phyloP scores from a whole-genome alignment of 2,888 invertebrate species.

The Aspidiotus rigidus region DNA sequence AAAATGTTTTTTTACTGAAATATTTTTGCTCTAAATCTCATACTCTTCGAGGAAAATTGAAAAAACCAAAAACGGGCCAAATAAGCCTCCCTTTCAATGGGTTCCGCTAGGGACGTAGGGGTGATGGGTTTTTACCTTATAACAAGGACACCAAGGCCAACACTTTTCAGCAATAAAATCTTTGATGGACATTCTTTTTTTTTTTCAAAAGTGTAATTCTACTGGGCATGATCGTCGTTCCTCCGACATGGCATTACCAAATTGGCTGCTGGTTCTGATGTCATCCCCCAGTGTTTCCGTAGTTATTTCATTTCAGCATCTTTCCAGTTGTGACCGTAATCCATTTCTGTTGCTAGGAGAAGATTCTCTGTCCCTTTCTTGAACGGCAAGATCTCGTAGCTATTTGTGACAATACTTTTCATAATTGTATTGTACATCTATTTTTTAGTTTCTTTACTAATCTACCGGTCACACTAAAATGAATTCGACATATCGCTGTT shows the following conservation, averaged over 20 bases:
- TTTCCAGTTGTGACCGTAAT: neutral
- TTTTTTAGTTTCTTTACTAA: conserved; percentile 8
- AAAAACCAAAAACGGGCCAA: no score
- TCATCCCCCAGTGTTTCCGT: neutral
- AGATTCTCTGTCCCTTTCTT: neutral
- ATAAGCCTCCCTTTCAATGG: no score
- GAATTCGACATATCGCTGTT: neutral
- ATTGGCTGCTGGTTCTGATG: neutral
- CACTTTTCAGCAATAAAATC: no score
- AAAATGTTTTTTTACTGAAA: no score
- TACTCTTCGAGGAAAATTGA: no score
- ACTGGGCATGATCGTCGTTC: no score
- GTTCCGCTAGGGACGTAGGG: no score
- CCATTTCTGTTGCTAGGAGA: neutral
- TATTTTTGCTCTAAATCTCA: no score
- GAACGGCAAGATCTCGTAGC: neutral
- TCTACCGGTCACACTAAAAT: neutral
- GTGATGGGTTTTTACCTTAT: no score
- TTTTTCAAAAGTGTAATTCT: no score
- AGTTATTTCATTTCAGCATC: neutral
- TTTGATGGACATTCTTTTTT: no score
- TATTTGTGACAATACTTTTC: neutral
- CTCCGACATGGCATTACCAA: neutral
- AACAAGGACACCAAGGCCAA: no score
- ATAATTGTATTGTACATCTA: conserved; percentile 1